Conservation (phyloP, 2,113 vertebrate species). For the Taurulus bubalis region DNA sequence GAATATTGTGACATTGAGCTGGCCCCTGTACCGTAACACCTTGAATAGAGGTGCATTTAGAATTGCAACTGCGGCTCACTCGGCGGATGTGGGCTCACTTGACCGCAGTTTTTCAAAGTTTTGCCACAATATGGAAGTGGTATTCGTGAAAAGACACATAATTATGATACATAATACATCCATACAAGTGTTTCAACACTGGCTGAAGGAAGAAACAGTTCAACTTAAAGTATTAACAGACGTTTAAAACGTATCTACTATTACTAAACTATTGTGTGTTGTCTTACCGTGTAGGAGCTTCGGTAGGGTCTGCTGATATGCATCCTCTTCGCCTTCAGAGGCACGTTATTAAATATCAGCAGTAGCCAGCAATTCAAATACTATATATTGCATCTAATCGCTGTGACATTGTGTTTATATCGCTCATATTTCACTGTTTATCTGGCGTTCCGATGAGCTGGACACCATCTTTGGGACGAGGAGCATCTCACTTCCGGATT, state of each 20-base stretch:
- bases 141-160: not conserved
- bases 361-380: not conserved
- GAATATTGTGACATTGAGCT: no score
- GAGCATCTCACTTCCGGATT: conserved; percentile 64
- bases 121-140: not conserved
- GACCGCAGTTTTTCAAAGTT: no score
- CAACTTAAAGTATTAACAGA: not conserved
- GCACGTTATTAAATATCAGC: not conserved
- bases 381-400: not conserved
- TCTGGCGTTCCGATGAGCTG: not conserved
- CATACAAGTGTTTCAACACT: not conserved
- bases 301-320: not conserved
- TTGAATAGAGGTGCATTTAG: no score
- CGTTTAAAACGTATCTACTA: no score
- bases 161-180: no score
- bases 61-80: no score
- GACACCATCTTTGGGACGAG: conserved; percentile 6
- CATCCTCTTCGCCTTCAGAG: conserved; percentile 28
- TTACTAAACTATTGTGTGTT: not conserved
- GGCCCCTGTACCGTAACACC: no score
- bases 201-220: not conserved
- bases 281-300: conserved; percentile 75
- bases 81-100: no score
- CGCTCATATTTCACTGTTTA: not conserved
- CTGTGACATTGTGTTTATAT: not conserved